Conservation (phyloP, 2,113 vertebrate species). For the Amia ocellicauda region DNA sequence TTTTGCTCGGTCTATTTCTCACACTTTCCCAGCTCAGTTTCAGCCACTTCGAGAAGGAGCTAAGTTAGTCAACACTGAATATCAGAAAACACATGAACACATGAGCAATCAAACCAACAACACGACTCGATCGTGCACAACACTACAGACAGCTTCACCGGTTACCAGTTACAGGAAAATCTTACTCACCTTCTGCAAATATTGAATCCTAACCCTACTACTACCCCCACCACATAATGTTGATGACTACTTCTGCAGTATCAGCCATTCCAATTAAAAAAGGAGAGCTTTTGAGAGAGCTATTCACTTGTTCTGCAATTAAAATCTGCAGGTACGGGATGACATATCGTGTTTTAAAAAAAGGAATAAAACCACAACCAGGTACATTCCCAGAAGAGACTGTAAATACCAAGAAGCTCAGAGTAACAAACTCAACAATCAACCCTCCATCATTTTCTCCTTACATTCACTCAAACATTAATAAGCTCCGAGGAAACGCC, state of each 20-base stretch:
- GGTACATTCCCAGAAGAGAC: not conserved
- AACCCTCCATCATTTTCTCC: conserved; percentile 44
- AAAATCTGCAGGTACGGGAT: not conserved
- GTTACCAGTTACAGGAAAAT: conserved; percentile 13
- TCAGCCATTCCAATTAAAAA: conserved; percentile 21
- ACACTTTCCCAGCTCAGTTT: not conserved
- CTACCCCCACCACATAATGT: conserved; percentile 9
- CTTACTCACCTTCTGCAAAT: conserved; percentile 24
- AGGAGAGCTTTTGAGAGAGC: conserved; percentile 27
- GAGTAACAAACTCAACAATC: conserved; percentile 39
- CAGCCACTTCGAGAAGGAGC: not conserved
- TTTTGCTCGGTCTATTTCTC: too few species aligned
- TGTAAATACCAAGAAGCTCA: conserved; percentile 30
- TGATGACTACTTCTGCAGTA: not conserved
- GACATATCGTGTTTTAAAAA: not conserved
- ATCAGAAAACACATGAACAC: not conserved
- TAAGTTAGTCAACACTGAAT: not conserved
- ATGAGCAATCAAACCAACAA: too few species aligned
- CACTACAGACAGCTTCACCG: conserved; percentile 2
- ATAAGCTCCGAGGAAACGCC: conserved; percentile 41
- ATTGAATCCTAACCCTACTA: conserved; percentile 7
- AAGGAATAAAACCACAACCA: not conserved
- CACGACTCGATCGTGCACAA: conserved; percentile 14
- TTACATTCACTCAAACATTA: conserved; percentile 34
- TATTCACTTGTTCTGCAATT: conserved; percentile 39